Evolutionary conservation across 1,140 invertebrate species (phyloP), one percentile per base, ranked within the genome.

Genomic region (Scaptomyza hsui): DNA sequence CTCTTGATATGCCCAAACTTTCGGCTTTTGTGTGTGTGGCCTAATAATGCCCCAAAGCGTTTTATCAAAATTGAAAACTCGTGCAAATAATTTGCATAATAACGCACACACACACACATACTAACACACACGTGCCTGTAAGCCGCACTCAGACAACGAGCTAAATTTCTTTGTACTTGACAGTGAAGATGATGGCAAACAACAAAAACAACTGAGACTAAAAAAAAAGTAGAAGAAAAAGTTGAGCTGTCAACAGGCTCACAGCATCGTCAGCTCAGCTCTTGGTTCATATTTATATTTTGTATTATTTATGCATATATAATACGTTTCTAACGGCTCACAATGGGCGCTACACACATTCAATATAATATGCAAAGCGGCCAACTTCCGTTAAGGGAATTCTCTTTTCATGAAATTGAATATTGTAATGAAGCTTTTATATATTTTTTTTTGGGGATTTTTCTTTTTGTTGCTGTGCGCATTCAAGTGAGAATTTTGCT

Each of bases 1-100:
- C 81, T 57, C 69, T 63, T 39, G 65, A 51, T 47, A 67, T 37
- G 26, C 53, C 69, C 70, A 53, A 53, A 56, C 39, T 55, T 51
- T 61, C 39, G 24, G 32, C 49, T 75, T 67, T 29, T 29, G 26
- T 74, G 53, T 29, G 26, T 74, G 53, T 55, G 57, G 56, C 74
- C 67, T 82, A 75, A 82, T 82, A 78, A 82, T 75, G 51, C 65
- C 73, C 81, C 55, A 86, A 78, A 86, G 79, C 80, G 64, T 83
- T 83, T 85, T 72, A 69, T 75, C 78, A 86, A 85, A 81, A 85
- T 85, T 85, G 81, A 85, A 85, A 85, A 81, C 80, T 85, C 81
- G 73, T 81, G 81, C 82, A 85, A 86, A 86, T 86, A 77, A 85
- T 85, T 85, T 85, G 74, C 81, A 85, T 85, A 85, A 85, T 86